Percentiles rank a stretch among this genome's conserved stretches.
Conservation (phyloP, 2,113 vertebrate genomes). For the Rhineura floridana region DNA sequence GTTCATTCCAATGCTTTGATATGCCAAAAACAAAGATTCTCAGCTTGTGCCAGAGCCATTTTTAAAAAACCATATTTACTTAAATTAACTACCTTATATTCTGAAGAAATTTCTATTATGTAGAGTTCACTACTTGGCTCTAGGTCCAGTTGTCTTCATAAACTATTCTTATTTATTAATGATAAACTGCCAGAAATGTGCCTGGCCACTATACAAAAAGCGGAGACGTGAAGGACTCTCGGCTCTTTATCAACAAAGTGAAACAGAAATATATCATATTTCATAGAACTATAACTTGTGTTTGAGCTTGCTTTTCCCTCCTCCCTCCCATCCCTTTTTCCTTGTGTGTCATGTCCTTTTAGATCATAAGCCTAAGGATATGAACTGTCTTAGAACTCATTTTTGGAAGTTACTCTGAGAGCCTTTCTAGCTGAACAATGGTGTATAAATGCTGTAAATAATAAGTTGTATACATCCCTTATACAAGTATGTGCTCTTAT, state of each 20-base stretch:
- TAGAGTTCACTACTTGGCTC: background rate
- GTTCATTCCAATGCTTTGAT: background rate
- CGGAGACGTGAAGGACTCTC: background rate
- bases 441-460: no score
- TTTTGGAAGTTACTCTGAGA: no score
- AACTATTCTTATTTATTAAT: slow-evolving; percentile 19
- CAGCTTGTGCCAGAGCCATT: background rate
- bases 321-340: no score
- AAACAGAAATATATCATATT: no score
- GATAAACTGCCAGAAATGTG: slow-evolving; percentile 9
- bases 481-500: background rate
- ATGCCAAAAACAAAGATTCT: background rate
- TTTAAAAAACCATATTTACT: background rate
- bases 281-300: no score
- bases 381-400: no score
- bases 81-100: background rate
- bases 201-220: slow-evolving; percentile 5
- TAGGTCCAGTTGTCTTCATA: slow-evolving; percentile 14
- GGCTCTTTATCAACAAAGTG: background rate
- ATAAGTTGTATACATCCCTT: background rate
- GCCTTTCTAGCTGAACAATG: no score
- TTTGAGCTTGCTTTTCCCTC: no score
- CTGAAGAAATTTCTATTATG: background rate
- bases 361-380: no score
- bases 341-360: no score